These are phyloP conservation scores for Magallana nippona DNA, from an alignment of 2,888 invertebrate species.

Conservation along the genomic window DNA sequence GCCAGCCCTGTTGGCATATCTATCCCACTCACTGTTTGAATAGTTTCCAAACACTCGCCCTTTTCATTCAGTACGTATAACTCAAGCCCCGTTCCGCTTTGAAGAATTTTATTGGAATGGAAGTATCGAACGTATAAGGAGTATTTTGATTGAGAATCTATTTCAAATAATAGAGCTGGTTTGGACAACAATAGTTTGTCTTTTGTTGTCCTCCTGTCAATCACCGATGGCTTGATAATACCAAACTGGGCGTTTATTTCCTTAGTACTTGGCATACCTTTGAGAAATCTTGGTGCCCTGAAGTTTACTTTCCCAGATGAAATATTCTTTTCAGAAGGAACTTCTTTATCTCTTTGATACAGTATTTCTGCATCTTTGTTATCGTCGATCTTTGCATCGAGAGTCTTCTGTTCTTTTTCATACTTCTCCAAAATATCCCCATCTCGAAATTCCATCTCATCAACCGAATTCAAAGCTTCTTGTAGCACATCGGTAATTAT, in stretches of 20 bases:
- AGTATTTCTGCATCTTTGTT: not conserved
- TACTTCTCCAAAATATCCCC: not conserved
- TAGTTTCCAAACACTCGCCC: not conserved
- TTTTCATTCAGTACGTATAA: not conserved
- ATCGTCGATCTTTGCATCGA: not conserved
- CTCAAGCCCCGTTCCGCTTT: slow-evolving; percentile 11
- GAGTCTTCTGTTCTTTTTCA: not conserved
- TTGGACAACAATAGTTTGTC: not conserved
- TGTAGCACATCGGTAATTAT: not conserved
- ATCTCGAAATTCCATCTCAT: not conserved
- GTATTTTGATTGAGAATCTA: slow-evolving; percentile 4
- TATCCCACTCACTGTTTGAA: not conserved
- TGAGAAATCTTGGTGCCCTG: slow-evolving; percentile 1
- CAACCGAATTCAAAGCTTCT: not conserved
- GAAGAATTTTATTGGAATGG: slow-evolving; percentile 9
- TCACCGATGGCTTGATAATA: not conserved
- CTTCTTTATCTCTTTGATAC: not conserved
- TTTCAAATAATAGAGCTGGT: not conserved
- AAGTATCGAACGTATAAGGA: not conserved
- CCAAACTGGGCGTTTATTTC: slow-evolving; percentile 14
- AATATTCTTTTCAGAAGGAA: not conserved
- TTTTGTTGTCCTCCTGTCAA: not conserved
- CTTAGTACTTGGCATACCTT: not conserved
- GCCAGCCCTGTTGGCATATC: slow-evolving; percentile 2
- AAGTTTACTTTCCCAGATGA: not conserved